Percentiles rank a stretch among this genome's conserved stretches.
These are phyloP conservation scores for Telmatochromis sp. DNA, from an alignment of 2,113 vertebrate genomes.

Conservation along the genomic window DNA sequence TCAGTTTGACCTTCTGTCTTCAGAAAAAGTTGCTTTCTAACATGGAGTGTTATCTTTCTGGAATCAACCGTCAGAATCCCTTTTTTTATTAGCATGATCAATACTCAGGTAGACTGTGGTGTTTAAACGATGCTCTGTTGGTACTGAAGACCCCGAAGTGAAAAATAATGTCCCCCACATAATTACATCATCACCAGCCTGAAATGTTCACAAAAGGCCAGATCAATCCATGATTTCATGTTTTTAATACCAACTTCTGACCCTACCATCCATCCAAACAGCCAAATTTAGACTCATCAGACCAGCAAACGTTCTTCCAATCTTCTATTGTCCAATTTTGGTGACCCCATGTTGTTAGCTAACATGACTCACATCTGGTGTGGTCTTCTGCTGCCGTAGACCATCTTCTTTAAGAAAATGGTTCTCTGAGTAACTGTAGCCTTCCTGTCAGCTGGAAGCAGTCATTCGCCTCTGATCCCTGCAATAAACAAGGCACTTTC, in stretches of 20 bases:
- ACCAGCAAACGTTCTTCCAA: background rate
- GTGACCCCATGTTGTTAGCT: background rate
- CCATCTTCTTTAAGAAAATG: background rate
- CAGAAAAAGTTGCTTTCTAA: background rate
- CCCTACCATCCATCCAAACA: background rate
- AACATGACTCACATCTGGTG: background rate
- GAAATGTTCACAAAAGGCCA: background rate
- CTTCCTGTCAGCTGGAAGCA: background rate
- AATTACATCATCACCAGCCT: background rate
- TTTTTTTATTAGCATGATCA: background rate
- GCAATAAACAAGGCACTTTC: background rate
- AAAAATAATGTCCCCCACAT: background rate
- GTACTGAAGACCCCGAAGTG: background rate
- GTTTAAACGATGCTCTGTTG: background rate
- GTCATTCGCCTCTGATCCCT: background rate
- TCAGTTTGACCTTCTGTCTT: background rate
- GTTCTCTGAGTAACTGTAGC: background rate
- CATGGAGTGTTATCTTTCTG: background rate
- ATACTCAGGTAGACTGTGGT: background rate
- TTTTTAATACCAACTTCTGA: background rate
- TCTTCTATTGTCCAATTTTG: background rate
- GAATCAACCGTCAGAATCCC: background rate
- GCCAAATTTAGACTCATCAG: background rate
- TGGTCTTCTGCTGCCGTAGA: background rate
- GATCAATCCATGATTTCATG: background rate